Evolutionary conservation across 2,888 invertebrate genomes (phyloP), one percentile per base, ranked within the genome.

Genomic region (Cheilosia vulpina): DNA sequence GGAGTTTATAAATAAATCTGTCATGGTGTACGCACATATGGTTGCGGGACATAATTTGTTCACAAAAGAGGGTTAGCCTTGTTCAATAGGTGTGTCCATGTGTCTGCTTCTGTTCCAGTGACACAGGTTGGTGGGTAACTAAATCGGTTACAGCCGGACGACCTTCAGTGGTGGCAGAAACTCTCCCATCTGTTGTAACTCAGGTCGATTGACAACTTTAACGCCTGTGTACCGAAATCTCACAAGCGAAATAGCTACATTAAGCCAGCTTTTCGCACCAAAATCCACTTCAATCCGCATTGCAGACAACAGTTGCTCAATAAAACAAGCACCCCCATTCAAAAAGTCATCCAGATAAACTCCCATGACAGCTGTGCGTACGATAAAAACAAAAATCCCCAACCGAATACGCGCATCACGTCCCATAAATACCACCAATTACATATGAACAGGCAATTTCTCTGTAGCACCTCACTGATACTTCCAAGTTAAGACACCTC

Each of bases 381-480:
- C 4, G 15, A 5, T 19, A 63, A n/a, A 50, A 63, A 43, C 41
- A 7, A 15, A 85, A 85, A 85, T 80, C 81, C 69, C 53, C 50
- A 71, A 65, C 80, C 55, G 71, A 84, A 66, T 60, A 72, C 76
- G 81, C 71, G 71, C 62, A 72, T 81, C 81, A 85, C 76, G 76
- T 81, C 55, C 57, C 62, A 68, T 81, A 85, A 81, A 81, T 81
- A 77, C 72, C 76, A 60, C 57, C 81, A 85, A 85, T 85, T 77
- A 81, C 85, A 58, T 71, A 81, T 55, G 76, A 62, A 81, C 66
- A 81, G 60, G 52, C 71, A 31, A 47, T 58, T 65, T 47, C n/a
- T 15, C 45, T 31, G 45, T 31, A 58, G 65, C 65, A 57, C 34
- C 65, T 66, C 47, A 34, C 58, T 27, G 24, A 9, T 11, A 17